Percentiles rank a stretch among this genome's conserved stretches.
Evolutionary conservation across 2,113 vertebrate species (phyloP).

Genomic region (Propithecus coquereli): DNA sequence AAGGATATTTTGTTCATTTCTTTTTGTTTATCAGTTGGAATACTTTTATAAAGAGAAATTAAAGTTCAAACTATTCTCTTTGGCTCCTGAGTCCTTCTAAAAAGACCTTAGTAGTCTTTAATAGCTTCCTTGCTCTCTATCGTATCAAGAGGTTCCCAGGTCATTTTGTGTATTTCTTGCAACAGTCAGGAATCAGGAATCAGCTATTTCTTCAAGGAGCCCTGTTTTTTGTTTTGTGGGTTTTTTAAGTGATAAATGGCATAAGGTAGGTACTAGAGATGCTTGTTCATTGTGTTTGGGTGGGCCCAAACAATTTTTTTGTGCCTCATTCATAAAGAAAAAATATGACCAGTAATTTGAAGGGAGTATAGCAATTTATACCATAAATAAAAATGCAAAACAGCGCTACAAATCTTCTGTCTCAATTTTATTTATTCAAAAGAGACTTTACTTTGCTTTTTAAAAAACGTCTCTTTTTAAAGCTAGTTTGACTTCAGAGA

Average conservation of each 20-base stretch:
- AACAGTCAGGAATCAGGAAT: neutral
- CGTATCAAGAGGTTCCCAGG: neutral
- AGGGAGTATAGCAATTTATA: neutral
- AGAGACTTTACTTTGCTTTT: neutral
- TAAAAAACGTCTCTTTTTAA: neutral
- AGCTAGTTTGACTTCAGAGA: neutral
- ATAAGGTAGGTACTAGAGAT: neutral
- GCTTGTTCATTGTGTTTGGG: neutral
- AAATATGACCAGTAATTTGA: neutral
- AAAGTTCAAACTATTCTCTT: neutral
- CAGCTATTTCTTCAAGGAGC: neutral
- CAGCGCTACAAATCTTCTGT: neutral
- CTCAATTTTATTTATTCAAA: slow-evolving; percentile 8
- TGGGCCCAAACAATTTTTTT: neutral
- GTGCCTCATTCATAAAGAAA: neutral
- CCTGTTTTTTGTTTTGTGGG: neutral
- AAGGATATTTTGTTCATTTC: neutral
- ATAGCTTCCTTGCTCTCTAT: neutral
- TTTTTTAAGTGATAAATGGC: neutral
- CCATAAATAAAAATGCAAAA: neutral
- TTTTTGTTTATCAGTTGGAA: neutral
- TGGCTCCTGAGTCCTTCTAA: neutral
- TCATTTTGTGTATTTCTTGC: neutral
- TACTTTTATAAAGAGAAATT: neutral
- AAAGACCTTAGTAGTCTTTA: neutral